Evolutionary conservation across 2,888 invertebrate genomes (phyloP), one percentile per base, ranked within the genome.

Genomic region (Drosophila meridionalis): DNA sequence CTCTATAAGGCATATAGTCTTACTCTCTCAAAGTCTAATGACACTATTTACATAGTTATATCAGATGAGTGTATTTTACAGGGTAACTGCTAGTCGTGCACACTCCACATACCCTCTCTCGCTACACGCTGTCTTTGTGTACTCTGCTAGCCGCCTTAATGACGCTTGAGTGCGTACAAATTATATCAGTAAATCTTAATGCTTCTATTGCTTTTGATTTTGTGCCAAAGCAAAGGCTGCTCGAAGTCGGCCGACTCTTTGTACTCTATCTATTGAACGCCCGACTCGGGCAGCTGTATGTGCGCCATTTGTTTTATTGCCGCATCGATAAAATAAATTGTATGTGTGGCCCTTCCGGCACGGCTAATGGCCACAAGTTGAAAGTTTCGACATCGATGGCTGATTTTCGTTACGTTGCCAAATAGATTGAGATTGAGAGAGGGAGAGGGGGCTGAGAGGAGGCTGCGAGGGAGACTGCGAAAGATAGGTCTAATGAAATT

Each of bases 111-210:
- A 52, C 52, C 34, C 34, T 52, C 26, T 28, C 53, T 53, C 28
- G 38, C 2, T 2, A 1, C 50, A 30, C 20, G 4, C 42, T 72
- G 42, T 64, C 52, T 58, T 57, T 53, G 45, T 66, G 40, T 74
- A 75, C 34, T 74, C 57, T 57, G 56, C 47, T 58, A 32, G 50
- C 53, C 71, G 43, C 57, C 69, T 73, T 71, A 76, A 80, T 69
- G 75, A 76, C 68, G 84, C 82, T 77, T 89, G 77, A 84, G 87
- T 89, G 85, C 82, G 74, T 82, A 80, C 82, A 86, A 86, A 90
- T 86, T 89, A 82, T 82, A 77, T 76, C 76, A 76, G 57, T 77
- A 84, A 89, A 90, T 84, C 78, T 87, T 79, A 76, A 82, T 82
- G 90, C 66, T 73, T 79, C 64, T 69, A 89, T 89, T 82, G 89